Evolutionary conservation across 2,113 vertebrate genomes (phyloP).

Genomic region (Halichoerus grypus): DNA sequence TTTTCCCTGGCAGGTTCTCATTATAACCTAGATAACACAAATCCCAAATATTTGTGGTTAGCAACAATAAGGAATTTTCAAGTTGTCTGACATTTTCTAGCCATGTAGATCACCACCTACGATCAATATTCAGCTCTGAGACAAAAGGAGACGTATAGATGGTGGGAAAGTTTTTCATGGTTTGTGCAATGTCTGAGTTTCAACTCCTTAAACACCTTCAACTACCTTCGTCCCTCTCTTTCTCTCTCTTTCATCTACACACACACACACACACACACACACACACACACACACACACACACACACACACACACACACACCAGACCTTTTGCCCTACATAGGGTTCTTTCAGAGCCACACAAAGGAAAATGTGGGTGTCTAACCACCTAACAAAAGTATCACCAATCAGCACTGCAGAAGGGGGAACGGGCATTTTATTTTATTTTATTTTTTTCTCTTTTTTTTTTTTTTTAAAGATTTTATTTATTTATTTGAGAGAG

Average conservation of each 20-base stretch:
- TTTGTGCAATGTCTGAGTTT: slow-evolving; percentile 58
- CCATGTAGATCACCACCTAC: slow-evolving; percentile 74
- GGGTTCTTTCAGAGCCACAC: background rate
- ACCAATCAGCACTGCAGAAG: background rate
- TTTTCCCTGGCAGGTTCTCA: slow-evolving; percentile 86
- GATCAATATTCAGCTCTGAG: slow-evolving; percentile 72
- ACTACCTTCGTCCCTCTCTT: background rate
- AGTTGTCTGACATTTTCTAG: slow-evolving; percentile 79
- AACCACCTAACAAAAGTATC: background rate
- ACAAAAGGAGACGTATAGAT: slow-evolving; percentile 54
- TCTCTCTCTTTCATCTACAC: background rate
- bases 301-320: background rate
- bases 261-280: background rate
- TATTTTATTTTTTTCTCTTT: no score
- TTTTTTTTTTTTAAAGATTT: no score
- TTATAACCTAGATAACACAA: slow-evolving; percentile 85
- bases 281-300: background rate
- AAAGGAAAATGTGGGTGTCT: background rate
- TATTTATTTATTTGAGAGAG: no score
- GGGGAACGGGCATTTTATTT: background rate
- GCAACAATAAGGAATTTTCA: slow-evolving; percentile 81
- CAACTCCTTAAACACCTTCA: background rate
- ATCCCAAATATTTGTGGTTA: slow-evolving; percentile 87
- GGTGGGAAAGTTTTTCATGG: slow-evolving; percentile 24
- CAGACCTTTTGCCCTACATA: background rate